phyloP scores from a whole-genome alignment of 37 sponge, comb jelly and placozoan genomes.

The Diacarnus erythraeanus region DNA sequence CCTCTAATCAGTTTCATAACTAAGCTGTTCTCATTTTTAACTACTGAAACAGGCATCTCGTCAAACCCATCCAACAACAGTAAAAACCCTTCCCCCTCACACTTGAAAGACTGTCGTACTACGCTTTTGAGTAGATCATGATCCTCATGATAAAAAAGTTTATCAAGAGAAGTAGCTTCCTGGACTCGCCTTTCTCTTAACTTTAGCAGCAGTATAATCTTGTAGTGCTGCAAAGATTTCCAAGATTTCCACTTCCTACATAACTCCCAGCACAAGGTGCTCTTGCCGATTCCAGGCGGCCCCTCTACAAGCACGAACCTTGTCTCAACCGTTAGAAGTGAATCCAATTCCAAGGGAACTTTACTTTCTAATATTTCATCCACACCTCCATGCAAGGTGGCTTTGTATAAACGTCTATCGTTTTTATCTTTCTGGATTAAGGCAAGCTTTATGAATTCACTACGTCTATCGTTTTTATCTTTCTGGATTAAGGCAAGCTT shows the following conservation, averaged over 20 bases:
- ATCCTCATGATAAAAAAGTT: conserved; percentile 11
- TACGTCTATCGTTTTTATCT: background rate
- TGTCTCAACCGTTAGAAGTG: background rate
- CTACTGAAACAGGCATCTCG: conserved; percentile 15
- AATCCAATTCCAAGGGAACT: background rate
- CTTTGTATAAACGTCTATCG: background rate
- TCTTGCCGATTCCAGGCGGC: conserved; percentile 44
- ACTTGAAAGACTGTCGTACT: background rate
- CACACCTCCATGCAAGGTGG: background rate
- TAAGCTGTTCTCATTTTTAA: background rate
- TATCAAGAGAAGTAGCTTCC: background rate
- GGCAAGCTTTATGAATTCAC: background rate
- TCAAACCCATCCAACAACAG: conserved; percentile 44
- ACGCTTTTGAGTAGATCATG: background rate
- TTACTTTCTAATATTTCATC: no score
- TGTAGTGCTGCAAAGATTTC: background rate
- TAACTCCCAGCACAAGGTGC: conserved; percentile 24
- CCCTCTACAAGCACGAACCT: conserved; percentile 28
- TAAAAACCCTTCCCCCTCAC: conserved; percentile 7
- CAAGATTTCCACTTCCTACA: background rate
- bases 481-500: no score
- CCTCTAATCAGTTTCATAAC: conserved; percentile 12
- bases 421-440: background rate
- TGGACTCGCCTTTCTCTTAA: conserved; percentile 17
- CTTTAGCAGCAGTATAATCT: conserved; percentile 3